Percentiles rank a stretch among this genome's conserved stretches.
phyloP scores from a whole-genome alignment of 2,888 invertebrate species.

The Drosophila peninsularis region DNA sequence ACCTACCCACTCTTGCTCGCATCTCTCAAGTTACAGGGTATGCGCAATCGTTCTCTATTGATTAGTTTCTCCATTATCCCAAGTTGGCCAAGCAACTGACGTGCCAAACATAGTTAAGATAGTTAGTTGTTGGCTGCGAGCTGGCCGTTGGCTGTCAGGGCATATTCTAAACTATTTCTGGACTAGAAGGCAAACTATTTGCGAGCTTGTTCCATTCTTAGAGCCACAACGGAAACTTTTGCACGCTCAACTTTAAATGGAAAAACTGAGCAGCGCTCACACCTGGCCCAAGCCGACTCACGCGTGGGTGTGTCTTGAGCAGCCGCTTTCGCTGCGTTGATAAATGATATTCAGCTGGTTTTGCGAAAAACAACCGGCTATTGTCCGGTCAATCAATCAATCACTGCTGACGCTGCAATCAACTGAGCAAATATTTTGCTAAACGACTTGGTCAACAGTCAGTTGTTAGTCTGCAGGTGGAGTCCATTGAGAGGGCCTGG shows the following conservation, averaged over 20 bases:
- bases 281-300: conserved; percentile 18
- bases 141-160: conserved; percentile 40
- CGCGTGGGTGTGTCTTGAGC: conserved; percentile 21
- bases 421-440: conserved; percentile 57
- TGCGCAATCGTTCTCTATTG: conserved; percentile 42
- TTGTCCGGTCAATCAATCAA: conserved; percentile 48
- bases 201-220: conserved; percentile 27
- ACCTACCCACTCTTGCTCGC: no score
- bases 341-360: conserved; percentile 32
- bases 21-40: neutral
- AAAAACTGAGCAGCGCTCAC: conserved; percentile 24
- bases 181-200: conserved; percentile 45
- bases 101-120: conserved; percentile 67
- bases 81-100: conserved; percentile 38
- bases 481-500: neutral
- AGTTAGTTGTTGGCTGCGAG: conserved; percentile 37
- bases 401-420: conserved; percentile 59
- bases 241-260: conserved; percentile 54
- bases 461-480: neutral
- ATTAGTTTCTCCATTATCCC: conserved; percentile 37
- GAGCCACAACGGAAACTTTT: conserved; percentile 32
- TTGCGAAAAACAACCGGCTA: conserved; percentile 15
- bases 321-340: conserved; percentile 37
- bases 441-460: conserved; percentile 26
- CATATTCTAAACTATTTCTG: conserved; percentile 32